These are phyloP conservation scores for Ryuthela nishihirai DNA, from an alignment of 2,888 invertebrate species.

Conservation along the genomic window DNA sequence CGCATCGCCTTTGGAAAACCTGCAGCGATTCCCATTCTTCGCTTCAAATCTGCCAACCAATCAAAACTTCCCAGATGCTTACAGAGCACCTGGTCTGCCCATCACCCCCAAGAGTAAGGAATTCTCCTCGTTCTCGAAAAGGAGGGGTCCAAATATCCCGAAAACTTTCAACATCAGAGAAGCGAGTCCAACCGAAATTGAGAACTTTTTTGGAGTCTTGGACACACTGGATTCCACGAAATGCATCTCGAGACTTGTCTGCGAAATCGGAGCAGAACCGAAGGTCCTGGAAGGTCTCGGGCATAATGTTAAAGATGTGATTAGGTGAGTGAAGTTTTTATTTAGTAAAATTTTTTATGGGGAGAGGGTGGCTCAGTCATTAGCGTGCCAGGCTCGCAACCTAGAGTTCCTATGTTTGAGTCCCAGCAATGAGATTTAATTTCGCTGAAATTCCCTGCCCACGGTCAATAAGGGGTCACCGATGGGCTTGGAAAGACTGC, in stretches of 20 bases:
- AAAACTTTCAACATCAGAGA: constrained; percentile 21
- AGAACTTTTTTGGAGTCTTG: constrained; percentile 31
- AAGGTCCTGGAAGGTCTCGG: constrained; percentile 24
- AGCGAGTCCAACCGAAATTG: constrained; percentile 23
- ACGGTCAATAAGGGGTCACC: no score
- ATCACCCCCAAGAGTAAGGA: constrained; percentile 21
- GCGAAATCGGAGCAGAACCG: constrained; percentile 28
- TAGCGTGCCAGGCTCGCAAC: no score
- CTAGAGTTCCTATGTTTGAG: no score
- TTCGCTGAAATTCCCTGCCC: no score
- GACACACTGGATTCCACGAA: constrained; percentile 29
- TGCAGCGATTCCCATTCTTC: neutral
- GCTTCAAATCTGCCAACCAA: neutral
- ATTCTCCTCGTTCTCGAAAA: constrained; percentile 25
- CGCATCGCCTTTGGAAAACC: constrained; percentile 3
- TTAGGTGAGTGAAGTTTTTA: constrained; percentile 24
- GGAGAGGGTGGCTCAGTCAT: no score
- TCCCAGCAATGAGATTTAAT: no score
- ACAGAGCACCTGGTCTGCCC: neutral
- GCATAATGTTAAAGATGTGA: constrained; percentile 26
- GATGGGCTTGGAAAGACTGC: no score
- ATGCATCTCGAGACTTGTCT: constrained; percentile 27
- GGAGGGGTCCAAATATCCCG: constrained; percentile 30
- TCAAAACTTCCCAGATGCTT: neutral
- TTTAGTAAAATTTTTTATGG: no score